Base-by-base conservation (phyloP, 2,888 invertebrate species). In the Coleophora flavipennella region DNA sequence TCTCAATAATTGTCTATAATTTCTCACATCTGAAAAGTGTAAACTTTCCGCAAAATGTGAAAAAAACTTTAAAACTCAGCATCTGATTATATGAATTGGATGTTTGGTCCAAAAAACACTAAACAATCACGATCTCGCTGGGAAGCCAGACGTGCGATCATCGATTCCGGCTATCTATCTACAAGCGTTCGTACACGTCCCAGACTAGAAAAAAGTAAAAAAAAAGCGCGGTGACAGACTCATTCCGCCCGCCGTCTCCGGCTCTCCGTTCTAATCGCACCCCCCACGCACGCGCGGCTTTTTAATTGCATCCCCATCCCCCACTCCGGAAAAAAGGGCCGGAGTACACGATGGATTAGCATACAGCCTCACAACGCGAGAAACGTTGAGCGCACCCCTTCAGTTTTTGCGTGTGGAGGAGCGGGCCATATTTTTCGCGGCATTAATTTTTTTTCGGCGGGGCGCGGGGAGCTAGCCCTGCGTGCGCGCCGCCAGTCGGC, bases 201-300 rank as follows among this genome's bases (percentile, higher is more conserved):
- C 78, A 80, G 83, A 83, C 83, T 84, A 81, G 83, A 72, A 81
- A 83, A 76, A 75, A 73, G 73, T 70, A 75, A 76, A 83, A 80
- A 75, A 76, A 81, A 80, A 77, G 74, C 67, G 61, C 20, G 39
- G 66, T 75, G 76, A 72, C 77, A 78, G 77, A 69, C 77, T 78
- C 81, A 78, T 79, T 79, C 72, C 75, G 76, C 58, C 57, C 67
- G 64, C 65, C 73, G 77, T 77, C 80, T 77, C 78, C 69, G 69
- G 80, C 78, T 77, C 80, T 77, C 78, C 69, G 69, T 80, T 78
- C 83, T 84, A 84, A 84, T 84, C 83, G 81, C 74, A 64, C 72
- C 78, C 78, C 80, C 77, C 70, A 69, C 83, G 81, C 83, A 80
- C 81, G 83, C 83, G 83, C 83, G 81, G 76, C 63, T 79, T 81